Evolutionary conservation across 92 coral and sea anemone species (phyloP).

Genomic region (Metridium senile): DNA sequence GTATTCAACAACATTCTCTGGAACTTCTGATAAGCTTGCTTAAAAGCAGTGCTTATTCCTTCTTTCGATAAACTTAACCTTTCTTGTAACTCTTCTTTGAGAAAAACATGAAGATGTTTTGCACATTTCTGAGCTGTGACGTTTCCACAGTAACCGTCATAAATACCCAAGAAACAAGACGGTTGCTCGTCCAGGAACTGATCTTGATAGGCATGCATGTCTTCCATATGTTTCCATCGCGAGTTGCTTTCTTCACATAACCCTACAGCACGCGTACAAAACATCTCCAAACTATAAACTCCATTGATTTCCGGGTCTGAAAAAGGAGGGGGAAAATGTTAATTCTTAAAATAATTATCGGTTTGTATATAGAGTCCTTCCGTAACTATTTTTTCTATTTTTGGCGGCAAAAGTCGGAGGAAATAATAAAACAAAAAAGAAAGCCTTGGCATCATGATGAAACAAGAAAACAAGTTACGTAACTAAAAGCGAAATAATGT

Average conservation of each 20-base stretch:
- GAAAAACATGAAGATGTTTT: conserved; percentile 70
- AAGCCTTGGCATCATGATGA: too few relatives aligned
- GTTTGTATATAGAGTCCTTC: too few relatives aligned
- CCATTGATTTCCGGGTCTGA: conserved; percentile 62
- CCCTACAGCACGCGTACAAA: conserved; percentile 68
- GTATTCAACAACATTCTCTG: conserved; percentile 56
- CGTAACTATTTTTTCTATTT: too few relatives aligned
- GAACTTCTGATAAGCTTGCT: conserved; percentile 63
- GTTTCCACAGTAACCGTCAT: conserved; percentile 91
- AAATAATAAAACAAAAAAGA: too few relatives aligned
- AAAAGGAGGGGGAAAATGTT: neutral
- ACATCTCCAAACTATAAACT: conserved; percentile 51
- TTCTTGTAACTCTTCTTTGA: conserved; percentile 61
- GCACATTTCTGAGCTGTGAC: conserved; percentile 78
- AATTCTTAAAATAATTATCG: neutral
- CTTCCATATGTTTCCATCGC: conserved; percentile 74
- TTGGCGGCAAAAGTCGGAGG: too few relatives aligned
- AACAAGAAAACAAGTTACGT: too few relatives aligned
- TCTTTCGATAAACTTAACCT: conserved; percentile 29
- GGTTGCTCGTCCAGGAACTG: conserved; percentile 57
- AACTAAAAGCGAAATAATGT: too few relatives aligned
- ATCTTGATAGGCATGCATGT: conserved; percentile 66
- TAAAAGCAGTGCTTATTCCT: conserved; percentile 62
- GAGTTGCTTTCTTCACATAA: conserved; percentile 83
- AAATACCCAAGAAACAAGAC: conserved; percentile 78